Percentiles rank a stretch among this genome's conserved stretches.
These are phyloP conservation scores for Notodonta ziczac DNA, from an alignment of 2,888 invertebrate genomes.

Conservation along the genomic window DNA sequence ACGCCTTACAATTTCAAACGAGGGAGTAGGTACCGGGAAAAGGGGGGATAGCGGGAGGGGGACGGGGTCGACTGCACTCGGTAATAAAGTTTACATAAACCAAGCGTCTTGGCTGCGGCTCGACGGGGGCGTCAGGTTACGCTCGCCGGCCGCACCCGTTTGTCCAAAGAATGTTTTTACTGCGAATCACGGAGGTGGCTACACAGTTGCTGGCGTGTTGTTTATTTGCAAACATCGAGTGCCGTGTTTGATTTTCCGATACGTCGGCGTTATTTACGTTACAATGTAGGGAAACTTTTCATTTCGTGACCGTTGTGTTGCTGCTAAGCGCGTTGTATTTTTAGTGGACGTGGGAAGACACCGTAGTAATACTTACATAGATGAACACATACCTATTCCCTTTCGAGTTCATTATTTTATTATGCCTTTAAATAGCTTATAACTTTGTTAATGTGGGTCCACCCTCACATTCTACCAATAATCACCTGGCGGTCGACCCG, in stretches of 20 bases:
- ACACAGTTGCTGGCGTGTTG: slow-evolving; percentile 69
- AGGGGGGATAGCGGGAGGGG: slow-evolving; percentile 28
- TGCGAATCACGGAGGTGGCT: slow-evolving; percentile 73
- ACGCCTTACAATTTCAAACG: slow-evolving; percentile 71
- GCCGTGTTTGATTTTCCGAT: slow-evolving; percentile 67
- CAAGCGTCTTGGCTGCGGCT: slow-evolving; percentile 68
- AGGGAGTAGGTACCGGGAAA: slow-evolving; percentile 36
- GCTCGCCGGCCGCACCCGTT: slow-evolving; percentile 60
- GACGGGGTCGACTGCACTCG: slow-evolving; percentile 61
- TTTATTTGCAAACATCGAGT: slow-evolving; percentile 72
- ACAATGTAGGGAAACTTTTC: slow-evolving; percentile 53
- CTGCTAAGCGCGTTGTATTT: slow-evolving; percentile 21
- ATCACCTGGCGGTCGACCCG: slow-evolving; percentile 22
- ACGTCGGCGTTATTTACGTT: slow-evolving; percentile 65
- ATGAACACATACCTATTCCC: too few relatives aligned
- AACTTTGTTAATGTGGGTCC: slow-evolving; percentile 7
- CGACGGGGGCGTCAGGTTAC: slow-evolving; percentile 63
- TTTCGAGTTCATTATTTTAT: background rate
- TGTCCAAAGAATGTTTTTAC: slow-evolving; percentile 73
- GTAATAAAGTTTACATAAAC: slow-evolving; percentile 83
- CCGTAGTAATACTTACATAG: background rate
- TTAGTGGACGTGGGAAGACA: slow-evolving; percentile 12
- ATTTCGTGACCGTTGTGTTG: slow-evolving; percentile 26
- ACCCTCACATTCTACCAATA: slow-evolving; percentile 20
- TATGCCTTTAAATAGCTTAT: background rate